Conservation (phyloP, 2,797 vertebrate species). For the Sciurus carolinensis region DNA sequence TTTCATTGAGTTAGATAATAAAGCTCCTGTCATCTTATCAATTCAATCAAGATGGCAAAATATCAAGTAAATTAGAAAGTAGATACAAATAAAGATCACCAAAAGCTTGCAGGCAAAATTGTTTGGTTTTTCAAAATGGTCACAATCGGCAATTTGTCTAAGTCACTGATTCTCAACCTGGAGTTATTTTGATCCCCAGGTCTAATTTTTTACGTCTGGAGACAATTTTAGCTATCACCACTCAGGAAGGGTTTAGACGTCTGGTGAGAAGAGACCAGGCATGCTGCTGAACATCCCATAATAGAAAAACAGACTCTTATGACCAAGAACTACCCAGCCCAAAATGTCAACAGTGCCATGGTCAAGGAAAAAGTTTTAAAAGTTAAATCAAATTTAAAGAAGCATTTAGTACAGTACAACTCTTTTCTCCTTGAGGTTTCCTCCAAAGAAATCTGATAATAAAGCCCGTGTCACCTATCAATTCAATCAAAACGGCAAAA, state of each 20-base stretch:
- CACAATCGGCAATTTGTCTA: not conserved
- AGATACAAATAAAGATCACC: not conserved
- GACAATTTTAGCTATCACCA: not conserved
- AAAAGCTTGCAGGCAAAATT: constrained; percentile 24
- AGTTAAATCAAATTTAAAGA: constrained; percentile 24
- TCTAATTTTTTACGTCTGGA: not conserved
- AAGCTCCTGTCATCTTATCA: not conserved
- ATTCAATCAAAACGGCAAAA: constrained; percentile 53
- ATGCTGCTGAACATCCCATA: not conserved
- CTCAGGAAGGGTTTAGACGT: not conserved
- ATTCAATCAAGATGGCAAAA: constrained; percentile 53
- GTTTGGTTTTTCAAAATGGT: not conserved
- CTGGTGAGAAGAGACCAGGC: not conserved
- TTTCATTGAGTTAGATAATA: constrained; percentile 14
- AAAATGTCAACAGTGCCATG: not conserved
- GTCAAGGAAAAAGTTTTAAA: not conserved
- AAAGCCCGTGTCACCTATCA: not conserved
- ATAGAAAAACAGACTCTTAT: not conserved
- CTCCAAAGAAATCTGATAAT: not conserved
- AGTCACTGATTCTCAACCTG: not conserved
- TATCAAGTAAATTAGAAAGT: not conserved
- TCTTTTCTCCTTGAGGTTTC: not conserved
- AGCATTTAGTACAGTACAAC: not conserved
- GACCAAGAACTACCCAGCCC: not conserved
- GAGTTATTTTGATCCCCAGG: not conserved